Percentiles rank a stretch among this genome's conserved stretches.
Conservation (phyloP, 2,113 vertebrate species). For the Pycnonotus jocosus region DNA sequence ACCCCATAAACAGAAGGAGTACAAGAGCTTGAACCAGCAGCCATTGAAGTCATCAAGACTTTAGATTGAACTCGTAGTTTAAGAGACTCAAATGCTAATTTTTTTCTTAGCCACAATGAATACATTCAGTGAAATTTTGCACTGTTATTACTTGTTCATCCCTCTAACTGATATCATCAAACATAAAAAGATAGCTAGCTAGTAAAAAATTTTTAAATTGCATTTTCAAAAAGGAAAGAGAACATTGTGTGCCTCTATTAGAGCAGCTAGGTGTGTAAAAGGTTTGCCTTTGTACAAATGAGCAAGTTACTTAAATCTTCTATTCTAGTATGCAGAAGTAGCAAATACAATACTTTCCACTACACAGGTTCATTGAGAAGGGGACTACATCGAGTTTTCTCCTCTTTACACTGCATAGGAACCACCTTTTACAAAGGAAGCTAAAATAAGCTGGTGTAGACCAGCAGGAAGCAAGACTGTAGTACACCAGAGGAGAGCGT, state of each 20-base stretch:
- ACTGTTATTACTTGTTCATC: background rate
- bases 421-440: background rate
- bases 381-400: background rate
- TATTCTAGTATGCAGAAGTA: background rate
- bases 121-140: background rate
- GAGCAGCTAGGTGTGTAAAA: background rate
- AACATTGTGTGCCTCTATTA: background rate
- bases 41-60: fast-evolving
- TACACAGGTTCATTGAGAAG: background rate
- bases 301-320: background rate
- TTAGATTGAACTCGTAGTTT: background rate
- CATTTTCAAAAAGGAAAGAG: background rate
- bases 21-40: background rate
- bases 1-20: background rate
- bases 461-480: background rate
- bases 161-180: background rate
- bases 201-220: background rate
- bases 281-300: background rate
- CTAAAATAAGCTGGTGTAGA: background rate
- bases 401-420: background rate
- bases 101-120: background rate
- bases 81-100: background rate
- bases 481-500: background rate
- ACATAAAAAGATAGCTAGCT: background rate
- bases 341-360: background rate